Evolutionary conservation across 1,140 invertebrate genomes (phyloP).

Genomic region (Apis mellifera): Amel_HAv3.1 CM009936.2:10520501-10521000

Average conservation of each 20-base stretch:
- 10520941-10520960: too few species aligned
- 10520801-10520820: too few species aligned
- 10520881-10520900: too few species aligned
- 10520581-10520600: constrained; percentile 7
- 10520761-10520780: not conserved
- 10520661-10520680: not conserved
- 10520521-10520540: constrained; percentile 27
- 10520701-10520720: not conserved
- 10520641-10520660: not conserved
- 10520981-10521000: not conserved
- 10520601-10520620: not conserved
- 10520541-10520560: constrained; percentile 45
- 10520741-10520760: not conserved
- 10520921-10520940: too few species aligned
- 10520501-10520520: too few species aligned
- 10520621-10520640: not conserved
- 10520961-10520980: not conserved
- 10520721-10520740: constrained; percentile 24
- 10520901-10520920: too few species aligned
- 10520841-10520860: too few species aligned
- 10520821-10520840: too few species aligned
- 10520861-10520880: too few species aligned
- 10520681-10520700: not conserved
- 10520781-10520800: too few species aligned
- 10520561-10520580: constrained; percentile 49